Evolutionary conservation across 2,888 invertebrate genomes (phyloP).

Genomic region (Pollenia amentaria): DNA sequence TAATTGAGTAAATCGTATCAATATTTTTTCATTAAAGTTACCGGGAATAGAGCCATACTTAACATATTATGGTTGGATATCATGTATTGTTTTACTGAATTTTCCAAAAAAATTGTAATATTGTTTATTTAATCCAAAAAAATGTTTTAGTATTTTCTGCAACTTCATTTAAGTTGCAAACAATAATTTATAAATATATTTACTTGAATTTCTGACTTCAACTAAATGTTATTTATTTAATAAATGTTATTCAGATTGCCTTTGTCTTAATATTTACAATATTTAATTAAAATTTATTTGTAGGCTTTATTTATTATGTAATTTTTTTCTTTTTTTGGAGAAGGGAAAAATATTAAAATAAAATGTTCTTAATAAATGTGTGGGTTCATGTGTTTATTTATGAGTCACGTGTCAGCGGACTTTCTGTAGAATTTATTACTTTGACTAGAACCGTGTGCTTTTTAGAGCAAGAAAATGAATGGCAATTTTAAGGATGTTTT

Average conservation of each 20-base stretch:
- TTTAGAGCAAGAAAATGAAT: conserved; percentile 25
- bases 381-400: not conserved
- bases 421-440: conserved; percentile 54
- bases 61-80: too few species aligned
- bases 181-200: conserved; percentile 38
- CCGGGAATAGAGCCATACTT: too few species aligned
- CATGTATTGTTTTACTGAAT: too few species aligned
- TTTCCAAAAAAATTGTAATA: too few species aligned
- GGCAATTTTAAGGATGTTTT: conserved; percentile 16
- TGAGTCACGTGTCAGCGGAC: conserved; percentile 52
- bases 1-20: too few species aligned
- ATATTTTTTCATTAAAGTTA: too few species aligned
- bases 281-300: conserved; percentile 64
- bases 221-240: conserved; percentile 25
- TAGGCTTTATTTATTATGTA: conserved; percentile 20
- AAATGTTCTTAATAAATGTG: not conserved
- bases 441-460: conserved; percentile 20
- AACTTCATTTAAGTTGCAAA: not conserved
- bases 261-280: conserved; percentile 38
- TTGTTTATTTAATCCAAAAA: too few species aligned
- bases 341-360: not conserved
- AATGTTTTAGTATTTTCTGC: too few species aligned
- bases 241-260: not conserved
- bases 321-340: not conserved
- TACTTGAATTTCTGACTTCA: conserved; percentile 5